A percentile compares a stretch with the other conserved stretches of the same genome.
These are phyloP conservation scores for Carcinoscorpius rotundicauda DNA, from an alignment of 1,140 invertebrate genomes.

Conservation along the genomic window DNA sequence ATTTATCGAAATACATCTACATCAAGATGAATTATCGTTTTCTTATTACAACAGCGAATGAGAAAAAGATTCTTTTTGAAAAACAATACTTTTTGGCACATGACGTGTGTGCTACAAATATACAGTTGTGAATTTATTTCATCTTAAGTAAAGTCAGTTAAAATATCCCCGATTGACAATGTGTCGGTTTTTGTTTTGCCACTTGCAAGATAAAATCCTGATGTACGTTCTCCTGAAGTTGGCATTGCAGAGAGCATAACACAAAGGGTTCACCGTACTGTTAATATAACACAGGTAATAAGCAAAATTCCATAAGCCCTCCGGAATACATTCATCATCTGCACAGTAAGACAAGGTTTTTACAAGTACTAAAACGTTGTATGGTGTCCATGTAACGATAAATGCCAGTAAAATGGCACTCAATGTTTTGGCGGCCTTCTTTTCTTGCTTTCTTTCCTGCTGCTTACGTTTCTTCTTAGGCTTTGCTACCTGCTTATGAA, in stretches of 20 bases:
- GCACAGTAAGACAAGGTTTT: constrained; percentile 77
- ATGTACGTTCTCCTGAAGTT: constrained; percentile 93
- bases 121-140: too few species aligned
- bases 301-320: constrained; percentile 85
- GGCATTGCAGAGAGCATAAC: constrained; percentile 94
- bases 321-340: constrained; percentile 52
- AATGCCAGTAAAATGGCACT: constrained; percentile 95
- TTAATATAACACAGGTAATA: constrained; percentile 99
- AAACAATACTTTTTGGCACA: too few species aligned
- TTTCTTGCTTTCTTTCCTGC: constrained; percentile 92
- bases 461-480: constrained; percentile 61
- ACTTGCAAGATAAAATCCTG: constrained; percentile 90
- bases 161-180: constrained; percentile 21
- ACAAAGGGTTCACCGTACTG: constrained; percentile 52
- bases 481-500: constrained; percentile 56
- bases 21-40: too few species aligned
- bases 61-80: too few species aligned
- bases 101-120: too few species aligned
- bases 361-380: constrained; percentile 85
- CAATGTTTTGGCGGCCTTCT: constrained; percentile 96
- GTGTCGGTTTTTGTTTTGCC: constrained; percentile 35
- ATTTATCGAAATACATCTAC: too few species aligned
- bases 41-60: too few species aligned
- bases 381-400: constrained; percentile 98
- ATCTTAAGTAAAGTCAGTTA: constrained; percentile 8